Conservation (phyloP, 1,140 invertebrate species). For the Notospermus geniculatus region DNA sequence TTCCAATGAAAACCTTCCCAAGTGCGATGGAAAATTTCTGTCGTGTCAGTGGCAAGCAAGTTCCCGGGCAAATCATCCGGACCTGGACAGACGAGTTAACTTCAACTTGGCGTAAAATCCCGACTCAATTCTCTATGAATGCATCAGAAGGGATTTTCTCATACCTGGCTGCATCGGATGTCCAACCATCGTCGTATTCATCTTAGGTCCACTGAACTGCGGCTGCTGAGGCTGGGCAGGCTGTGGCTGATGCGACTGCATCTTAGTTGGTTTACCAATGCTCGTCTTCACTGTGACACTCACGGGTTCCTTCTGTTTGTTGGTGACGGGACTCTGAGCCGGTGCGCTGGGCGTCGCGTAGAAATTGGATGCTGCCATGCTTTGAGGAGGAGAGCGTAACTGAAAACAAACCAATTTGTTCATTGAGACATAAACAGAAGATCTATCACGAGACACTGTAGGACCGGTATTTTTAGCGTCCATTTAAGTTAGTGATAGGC, state of each 20-base stretch:
- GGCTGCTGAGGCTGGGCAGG: constrained; percentile 19
- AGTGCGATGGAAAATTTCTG: too few relatives aligned
- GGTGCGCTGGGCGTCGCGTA: neutral
- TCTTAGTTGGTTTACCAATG: constrained; percentile 6
- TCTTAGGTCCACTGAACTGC: constrained; percentile 25
- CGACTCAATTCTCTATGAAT: too few relatives aligned
- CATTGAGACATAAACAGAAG: neutral
- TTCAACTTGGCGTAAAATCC: too few relatives aligned
- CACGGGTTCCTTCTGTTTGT: neutral
- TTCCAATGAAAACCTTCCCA: too few relatives aligned
- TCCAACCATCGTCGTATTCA: constrained; percentile 24
- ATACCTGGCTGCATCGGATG: constrained; percentile 23
- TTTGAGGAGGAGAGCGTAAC: constrained; percentile 36
- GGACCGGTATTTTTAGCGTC: too few relatives aligned
- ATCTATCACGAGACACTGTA: neutral
- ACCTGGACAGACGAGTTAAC: too few relatives aligned
- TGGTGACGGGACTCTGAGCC: neutral
- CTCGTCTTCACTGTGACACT: neutral
- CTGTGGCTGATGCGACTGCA: constrained; percentile 18
- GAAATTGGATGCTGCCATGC: constrained; percentile 21
- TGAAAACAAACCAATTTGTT: constrained; percentile 10
- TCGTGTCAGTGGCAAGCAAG: too few relatives aligned
- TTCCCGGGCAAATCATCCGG: too few relatives aligned
- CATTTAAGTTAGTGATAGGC: neutral
- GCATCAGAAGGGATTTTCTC: too few relatives aligned